Evolutionary conservation across 2,797 vertebrate species (phyloP).

Genomic region (Cossypha polioptera): DNA sequence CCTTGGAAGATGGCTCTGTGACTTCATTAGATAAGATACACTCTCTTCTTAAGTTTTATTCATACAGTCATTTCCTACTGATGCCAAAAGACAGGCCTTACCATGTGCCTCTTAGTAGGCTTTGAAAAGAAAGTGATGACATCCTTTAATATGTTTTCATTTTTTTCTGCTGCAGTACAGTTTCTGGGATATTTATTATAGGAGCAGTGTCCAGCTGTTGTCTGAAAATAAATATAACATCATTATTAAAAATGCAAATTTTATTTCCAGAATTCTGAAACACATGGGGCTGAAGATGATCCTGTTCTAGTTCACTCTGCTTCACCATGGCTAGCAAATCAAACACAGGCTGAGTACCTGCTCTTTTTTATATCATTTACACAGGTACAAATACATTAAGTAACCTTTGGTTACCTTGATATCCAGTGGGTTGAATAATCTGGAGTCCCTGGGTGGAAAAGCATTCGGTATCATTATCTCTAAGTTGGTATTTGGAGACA

Average conservation of each 20-base stretch:
- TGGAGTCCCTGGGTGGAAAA: slow-evolving; percentile 77
- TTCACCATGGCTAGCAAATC: not conserved
- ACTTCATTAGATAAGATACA: not conserved
- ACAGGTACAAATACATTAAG: not conserved
- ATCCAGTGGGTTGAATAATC: slow-evolving; percentile 83
- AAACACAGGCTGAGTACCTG: not conserved
- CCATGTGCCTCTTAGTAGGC: slow-evolving; percentile 83
- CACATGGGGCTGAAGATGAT: not conserved
- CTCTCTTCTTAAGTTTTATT: not conserved
- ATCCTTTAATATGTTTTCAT: slow-evolving; percentile 78
- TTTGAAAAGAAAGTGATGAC: slow-evolving; percentile 85
- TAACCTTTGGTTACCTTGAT: slow-evolving; percentile 81
- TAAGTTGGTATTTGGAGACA: slow-evolving; percentile 81
- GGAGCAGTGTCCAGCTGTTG: slow-evolving; percentile 79
- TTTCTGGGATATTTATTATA: slow-evolving; percentile 74
- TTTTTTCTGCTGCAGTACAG: slow-evolving; percentile 73
- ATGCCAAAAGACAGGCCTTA: slow-evolving; percentile 65
- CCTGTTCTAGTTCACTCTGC: not conserved
- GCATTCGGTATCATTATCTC: slow-evolving; percentile 86
- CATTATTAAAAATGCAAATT: not conserved
- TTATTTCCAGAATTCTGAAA: not conserved
- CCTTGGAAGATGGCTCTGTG: not conserved
- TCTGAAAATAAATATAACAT: slow-evolving; percentile 67
- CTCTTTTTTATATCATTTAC: not conserved
- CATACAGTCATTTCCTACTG: not conserved